phyloP scores from a whole-genome alignment of 2,888 invertebrate species.

The Caenorhabditis panamensis region DNA sequence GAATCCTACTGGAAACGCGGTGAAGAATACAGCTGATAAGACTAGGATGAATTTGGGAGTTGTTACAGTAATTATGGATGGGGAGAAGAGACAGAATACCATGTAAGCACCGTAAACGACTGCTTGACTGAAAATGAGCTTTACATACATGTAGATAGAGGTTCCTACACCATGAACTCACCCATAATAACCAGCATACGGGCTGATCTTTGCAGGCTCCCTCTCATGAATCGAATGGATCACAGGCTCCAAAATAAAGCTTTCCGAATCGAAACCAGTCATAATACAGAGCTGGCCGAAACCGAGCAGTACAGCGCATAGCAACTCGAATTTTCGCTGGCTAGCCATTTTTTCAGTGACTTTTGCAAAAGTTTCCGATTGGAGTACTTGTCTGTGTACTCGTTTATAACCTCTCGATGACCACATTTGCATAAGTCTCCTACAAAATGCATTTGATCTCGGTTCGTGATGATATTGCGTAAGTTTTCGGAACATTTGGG shows the following conservation, averaged over 20 bases:
- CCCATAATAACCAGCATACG: slow-evolving; percentile 73
- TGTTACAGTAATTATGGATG: slow-evolving; percentile 55
- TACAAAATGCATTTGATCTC: not conserved
- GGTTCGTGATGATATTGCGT: not conserved
- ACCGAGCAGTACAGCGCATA: slow-evolving; percentile 65
- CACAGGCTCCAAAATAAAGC: slow-evolving; percentile 70
- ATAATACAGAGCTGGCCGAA: slow-evolving; percentile 70
- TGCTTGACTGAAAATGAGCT: slow-evolving; percentile 61
- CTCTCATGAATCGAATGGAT: slow-evolving; percentile 71
- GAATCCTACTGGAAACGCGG: slow-evolving; percentile 61
- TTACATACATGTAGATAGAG: not conserved
- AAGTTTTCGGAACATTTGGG: not conserved
- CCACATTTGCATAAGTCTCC: not conserved
- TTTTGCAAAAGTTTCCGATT: not conserved
- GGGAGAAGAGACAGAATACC: slow-evolving; percentile 55
- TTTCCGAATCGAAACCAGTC: slow-evolving; percentile 59
- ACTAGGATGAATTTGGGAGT: slow-evolving; percentile 57
- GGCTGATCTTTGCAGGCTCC: slow-evolving; percentile 58
- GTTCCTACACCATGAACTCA: slow-evolving; percentile 11
- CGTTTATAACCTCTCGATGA: not conserved
- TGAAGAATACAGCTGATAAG: slow-evolving; percentile 49
- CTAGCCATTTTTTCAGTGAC: not conserved
- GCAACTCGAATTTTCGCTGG: slow-evolving; percentile 43
- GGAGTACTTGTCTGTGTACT: not conserved
- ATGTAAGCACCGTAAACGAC: slow-evolving; percentile 57